Evolutionary conservation across 2,888 invertebrate species (phyloP), one percentile per base, ranked within the genome.

Genomic region (Muschampia plurimacula): DNA sequence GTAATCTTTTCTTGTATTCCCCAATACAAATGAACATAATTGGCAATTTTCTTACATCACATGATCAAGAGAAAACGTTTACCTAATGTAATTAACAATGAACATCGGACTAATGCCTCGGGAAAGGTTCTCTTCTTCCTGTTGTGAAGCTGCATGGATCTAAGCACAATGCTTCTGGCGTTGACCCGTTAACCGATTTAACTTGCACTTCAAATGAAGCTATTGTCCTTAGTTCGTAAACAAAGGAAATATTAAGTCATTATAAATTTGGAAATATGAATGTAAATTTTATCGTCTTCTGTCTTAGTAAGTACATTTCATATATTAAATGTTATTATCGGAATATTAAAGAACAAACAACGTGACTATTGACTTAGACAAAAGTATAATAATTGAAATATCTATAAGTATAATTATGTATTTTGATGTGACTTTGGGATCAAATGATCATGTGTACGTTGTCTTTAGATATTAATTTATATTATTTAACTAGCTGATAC

Each of bases 21-120:
- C 15, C 15, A 52, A 52, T 52, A 52, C 52, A 15, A 52, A 52
- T 5, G 22, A 55, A 22, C 22, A 15, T 2, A 22, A 55, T 10
- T 55, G 22, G 22, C 22, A 55, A 55, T 55, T 55, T 55, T 13
- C 55, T 55, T 22, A 55, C 22, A 22, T 55, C 9, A 7, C 32
- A 28, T 57, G 44, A 64, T 36, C 32, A 44, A 65, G 57, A 57
- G 64, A 28, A 57, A 64, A 44, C 22, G 36, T 46, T 65, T 57
- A 57, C 57, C 55, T 64, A 70, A 70, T 32, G 44, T 57, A 12
- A 64, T 69, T 64, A 69, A 63, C 41, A 22, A 22, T 55, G 41
- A 63, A 63, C 63, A 64, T 57, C 55, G 44, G 65, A 59, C 12
- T 22, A 70, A 65, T 65, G 44, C 59, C 64, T 2, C 22, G 70